Conservation (phyloP, 2,113 vertebrate species). For the Siniperca chuatsi region DNA sequence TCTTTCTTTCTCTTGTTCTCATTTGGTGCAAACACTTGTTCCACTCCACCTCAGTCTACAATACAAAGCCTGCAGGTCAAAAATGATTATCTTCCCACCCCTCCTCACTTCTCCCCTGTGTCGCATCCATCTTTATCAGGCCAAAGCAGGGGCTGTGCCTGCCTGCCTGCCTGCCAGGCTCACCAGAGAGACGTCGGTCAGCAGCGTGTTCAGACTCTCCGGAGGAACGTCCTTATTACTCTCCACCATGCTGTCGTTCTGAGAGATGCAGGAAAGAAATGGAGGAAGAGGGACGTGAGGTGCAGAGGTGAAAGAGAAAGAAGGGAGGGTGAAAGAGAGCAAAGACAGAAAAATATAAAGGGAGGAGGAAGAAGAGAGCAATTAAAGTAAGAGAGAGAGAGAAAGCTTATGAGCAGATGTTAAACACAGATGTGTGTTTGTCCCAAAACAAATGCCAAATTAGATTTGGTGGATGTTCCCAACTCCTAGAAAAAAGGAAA, state of each 20-base stretch:
- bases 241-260: conserved; percentile 92
- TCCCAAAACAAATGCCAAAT: conserved; percentile 56
- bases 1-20: conserved; percentile 15
- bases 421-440: conserved; percentile 51
- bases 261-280: conserved; percentile 37
- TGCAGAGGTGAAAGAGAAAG: not conserved
- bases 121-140: conserved; percentile 38
- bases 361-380: not conserved
- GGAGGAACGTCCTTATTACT: conserved; percentile 84
- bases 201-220: conserved; percentile 85
- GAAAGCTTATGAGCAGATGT: conserved; percentile 44
- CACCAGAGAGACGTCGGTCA: conserved; percentile 95
- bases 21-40: conserved; percentile 26
- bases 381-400: conserved; percentile 15
- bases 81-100: not conserved
- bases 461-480: conserved; percentile 40
- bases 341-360: conserved; percentile 16
- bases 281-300: conserved; percentile 1
- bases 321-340: not conserved
- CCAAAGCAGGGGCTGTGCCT: conserved; percentile 8
- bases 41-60: conserved; percentile 1
- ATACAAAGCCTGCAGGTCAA: conserved; percentile 36
- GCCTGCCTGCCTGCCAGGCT: conserved; percentile 68
- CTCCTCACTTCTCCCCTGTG: conserved; percentile 20
- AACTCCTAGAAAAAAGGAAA: conserved; percentile 25